Percentiles rank a stretch among this genome's conserved stretches.
Evolutionary conservation across 2,888 invertebrate species (phyloP).

Genomic region (Lasioglossum figueresi): DNA sequence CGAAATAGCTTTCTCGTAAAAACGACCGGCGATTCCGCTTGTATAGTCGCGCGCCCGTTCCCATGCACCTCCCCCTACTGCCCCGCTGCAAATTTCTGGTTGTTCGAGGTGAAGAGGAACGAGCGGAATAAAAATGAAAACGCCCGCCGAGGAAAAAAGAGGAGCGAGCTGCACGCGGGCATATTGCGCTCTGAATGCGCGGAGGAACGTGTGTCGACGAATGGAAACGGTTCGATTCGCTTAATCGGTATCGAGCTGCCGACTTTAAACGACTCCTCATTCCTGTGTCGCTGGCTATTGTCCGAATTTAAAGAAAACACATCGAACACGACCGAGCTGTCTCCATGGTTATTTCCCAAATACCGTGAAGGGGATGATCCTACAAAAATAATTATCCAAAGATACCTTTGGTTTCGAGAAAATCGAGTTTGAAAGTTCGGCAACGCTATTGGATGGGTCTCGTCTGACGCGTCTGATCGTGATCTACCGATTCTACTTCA

Average conservation of each 20-base stretch:
- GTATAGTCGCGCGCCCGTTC: neutral
- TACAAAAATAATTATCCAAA: no score
- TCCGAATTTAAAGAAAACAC: neutral
- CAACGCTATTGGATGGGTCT: no score
- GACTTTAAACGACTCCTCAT: slow-evolving; percentile 28
- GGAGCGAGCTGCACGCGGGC: neutral
- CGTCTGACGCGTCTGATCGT: no score
- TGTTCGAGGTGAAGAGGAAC: slow-evolving; percentile 23
- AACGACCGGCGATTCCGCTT: slow-evolving; percentile 46
- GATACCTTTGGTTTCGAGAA: no score
- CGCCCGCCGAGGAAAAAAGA: neutral
- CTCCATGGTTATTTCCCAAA: no score
- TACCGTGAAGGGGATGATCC: no score
- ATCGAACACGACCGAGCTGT: no score
- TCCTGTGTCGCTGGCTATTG: neutral
- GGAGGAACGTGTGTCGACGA: neutral
- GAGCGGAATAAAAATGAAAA: neutral
- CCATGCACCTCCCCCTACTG: neutral
- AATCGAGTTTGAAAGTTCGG: no score
- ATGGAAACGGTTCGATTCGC: neutral
- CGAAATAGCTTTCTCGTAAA: slow-evolving; percentile 64
- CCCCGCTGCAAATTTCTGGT: slow-evolving; percentile 24
- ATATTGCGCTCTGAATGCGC: neutral
- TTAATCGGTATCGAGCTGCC: slow-evolving; percentile 38
- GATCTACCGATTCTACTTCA: no score